Evolutionary conservation across 2,113 vertebrate genomes (phyloP).

Genomic region (Oplegnathus fasciatus): DNA sequence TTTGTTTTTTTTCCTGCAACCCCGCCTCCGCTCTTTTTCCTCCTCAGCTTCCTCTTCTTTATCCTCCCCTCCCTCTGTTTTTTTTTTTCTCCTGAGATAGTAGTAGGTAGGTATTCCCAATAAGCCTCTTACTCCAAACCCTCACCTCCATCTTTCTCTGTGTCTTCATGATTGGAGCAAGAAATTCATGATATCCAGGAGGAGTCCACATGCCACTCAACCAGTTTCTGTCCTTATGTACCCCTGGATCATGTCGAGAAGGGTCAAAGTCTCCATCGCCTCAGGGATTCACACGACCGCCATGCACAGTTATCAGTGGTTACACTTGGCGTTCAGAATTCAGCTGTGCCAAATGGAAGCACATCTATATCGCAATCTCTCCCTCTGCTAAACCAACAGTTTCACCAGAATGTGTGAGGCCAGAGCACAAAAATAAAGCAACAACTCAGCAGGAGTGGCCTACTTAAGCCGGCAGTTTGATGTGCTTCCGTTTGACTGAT

Average conservation of each 20-base stretch:
- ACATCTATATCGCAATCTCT: constrained; percentile 54
- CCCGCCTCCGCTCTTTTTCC: constrained; percentile 8
- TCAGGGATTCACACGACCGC: constrained; percentile 25
- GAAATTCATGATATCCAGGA: neutral
- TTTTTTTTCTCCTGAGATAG: constrained; percentile 32
- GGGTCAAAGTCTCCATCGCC: constrained; percentile 5
- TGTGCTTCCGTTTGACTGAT: constrained; percentile 68
- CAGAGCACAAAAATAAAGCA: constrained; percentile 59
- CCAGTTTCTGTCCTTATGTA: constrained; percentile 20
- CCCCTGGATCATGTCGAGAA: constrained; percentile 6
- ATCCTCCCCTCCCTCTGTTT: constrained; percentile 19
- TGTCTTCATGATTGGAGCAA: constrained; percentile 46
- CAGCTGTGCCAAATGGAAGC: constrained; percentile 57
- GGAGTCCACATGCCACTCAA: constrained; percentile 36
- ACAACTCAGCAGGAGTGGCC: constrained; percentile 73
- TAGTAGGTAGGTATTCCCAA: constrained; percentile 51
- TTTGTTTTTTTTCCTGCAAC: constrained; percentile 26
- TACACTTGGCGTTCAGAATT: constrained; percentile 42
- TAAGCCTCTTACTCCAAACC: constrained; percentile 78
- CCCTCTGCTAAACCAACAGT: constrained; percentile 38
- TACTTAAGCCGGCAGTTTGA: constrained; percentile 63
- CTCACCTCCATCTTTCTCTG: constrained; percentile 63
- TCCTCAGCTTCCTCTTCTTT: constrained; percentile 37
- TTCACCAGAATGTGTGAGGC: constrained; percentile 46
- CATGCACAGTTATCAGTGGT: constrained; percentile 46